Evolutionary conservation across 2,888 invertebrate genomes (phyloP).

Genomic region (Galerucella pusilla): DNA sequence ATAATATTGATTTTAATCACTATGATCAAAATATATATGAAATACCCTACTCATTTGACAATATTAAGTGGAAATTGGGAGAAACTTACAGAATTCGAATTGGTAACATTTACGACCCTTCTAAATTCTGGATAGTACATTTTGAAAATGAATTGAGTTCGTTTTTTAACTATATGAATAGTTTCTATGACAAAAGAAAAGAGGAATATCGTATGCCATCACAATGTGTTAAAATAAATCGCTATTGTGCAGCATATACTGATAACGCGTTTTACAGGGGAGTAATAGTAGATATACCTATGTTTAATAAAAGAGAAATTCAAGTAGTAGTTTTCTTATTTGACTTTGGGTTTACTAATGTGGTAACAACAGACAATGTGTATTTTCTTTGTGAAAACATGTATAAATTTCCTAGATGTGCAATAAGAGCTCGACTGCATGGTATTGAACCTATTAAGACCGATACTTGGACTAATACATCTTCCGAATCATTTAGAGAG

Average conservation of each 20-base stretch:
- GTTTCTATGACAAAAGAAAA: slow-evolving; percentile 34
- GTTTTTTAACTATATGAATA: slow-evolving; percentile 35
- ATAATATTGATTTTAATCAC: slow-evolving; percentile 33
- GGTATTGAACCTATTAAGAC: slow-evolving; percentile 36
- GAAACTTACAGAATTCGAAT: slow-evolving; percentile 41
- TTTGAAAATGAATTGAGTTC: slow-evolving; percentile 38
- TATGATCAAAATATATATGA: slow-evolving; percentile 33
- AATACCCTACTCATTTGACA: slow-evolving; percentile 42
- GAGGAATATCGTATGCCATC: slow-evolving; percentile 38
- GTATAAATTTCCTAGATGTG: slow-evolving; percentile 36
- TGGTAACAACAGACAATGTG: slow-evolving; percentile 27
- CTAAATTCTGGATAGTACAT: slow-evolving; percentile 45
- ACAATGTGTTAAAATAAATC: slow-evolving; percentile 24
- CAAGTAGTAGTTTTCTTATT: slow-evolving; percentile 39
- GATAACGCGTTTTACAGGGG: slow-evolving; percentile 41
- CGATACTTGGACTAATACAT: slow-evolving; percentile 31
- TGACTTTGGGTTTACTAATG: slow-evolving; percentile 40
- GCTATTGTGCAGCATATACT: slow-evolving; percentile 38
- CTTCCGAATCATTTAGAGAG: slow-evolving; percentile 35
- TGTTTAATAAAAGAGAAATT: slow-evolving; percentile 2
- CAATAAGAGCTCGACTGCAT: slow-evolving; percentile 40
- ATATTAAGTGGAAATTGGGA: slow-evolving; percentile 34
- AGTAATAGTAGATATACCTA: slow-evolving; percentile 40
- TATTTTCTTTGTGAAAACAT: slow-evolving; percentile 40
- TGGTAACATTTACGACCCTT: slow-evolving; percentile 41